Base-by-base conservation (phyloP, 2,797 vertebrate species). In the Mormyrus proboscirostris region DNA sequence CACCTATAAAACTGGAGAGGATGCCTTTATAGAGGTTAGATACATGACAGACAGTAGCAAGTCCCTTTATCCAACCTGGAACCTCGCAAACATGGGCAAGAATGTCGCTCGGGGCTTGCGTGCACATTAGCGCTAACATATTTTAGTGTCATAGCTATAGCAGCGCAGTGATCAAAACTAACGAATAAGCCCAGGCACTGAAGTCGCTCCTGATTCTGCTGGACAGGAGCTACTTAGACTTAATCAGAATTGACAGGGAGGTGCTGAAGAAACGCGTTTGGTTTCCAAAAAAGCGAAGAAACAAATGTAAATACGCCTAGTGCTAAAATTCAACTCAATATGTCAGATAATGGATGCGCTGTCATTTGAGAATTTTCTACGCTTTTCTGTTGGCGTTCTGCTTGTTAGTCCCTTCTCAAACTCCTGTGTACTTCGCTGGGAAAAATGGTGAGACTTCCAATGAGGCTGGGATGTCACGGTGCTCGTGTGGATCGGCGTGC, bases 391-490 rank as follows among this genome's bases (percentile, higher is more conserved):
- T 73, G 14, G n/a, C 33, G 38, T 14, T 69, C 47, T 4, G n/a
- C 59, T 59, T 2, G 33, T 83, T 84, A 29, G 33, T 44, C 33
- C 44, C 16, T 7, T 57, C 12, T 51, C 50, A 53, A 88, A 47
- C 69, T 50, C 16, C 86, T 69, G 59, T 84, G 29, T 44, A 59
- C 22, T 87, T 38, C 7, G 44, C 50, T 7, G 25, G 51, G 29
- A 86, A 55, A 47, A n/a, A 86, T 55, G 14, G 69, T 50, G 50
- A 55, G 65, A 51, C 47, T 83, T 44, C 41, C 73, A 90, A 50
- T 69, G 76, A 83, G 73, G 62, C n/a, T n/a, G 41, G 62, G 55
- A 84, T 88, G 89, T 88, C 86, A 65, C 69, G 50, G 19, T 1
- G 47, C 29, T 88, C 53, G 33, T 51, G 33, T 33, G 69, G 29